Percentiles rank a stretch among this genome's conserved stretches.
These are phyloP conservation scores for Leptodirus hochenwartii DNA, from an alignment of 2,888 invertebrate genomes.

Conservation along the genomic window DNA sequence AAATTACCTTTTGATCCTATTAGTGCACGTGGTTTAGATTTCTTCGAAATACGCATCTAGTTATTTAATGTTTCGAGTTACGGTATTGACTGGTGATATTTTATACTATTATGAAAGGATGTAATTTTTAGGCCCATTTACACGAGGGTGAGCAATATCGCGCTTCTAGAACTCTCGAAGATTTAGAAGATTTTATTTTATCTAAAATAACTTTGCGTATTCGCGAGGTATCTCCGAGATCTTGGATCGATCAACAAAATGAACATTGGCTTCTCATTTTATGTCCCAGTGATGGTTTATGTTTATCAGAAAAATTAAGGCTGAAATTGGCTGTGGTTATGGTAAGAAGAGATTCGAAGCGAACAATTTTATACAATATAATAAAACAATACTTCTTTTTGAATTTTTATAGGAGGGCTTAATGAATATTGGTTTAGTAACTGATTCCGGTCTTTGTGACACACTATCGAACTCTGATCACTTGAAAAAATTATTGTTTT, in stretches of 20 bases:
- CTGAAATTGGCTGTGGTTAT: conserved; percentile 55
- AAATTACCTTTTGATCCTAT: too few relatives aligned
- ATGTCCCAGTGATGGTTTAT: conserved; percentile 34
- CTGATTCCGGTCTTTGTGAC: conserved; percentile 27
- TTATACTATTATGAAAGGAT: conserved; percentile 1
- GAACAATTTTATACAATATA: too few relatives aligned
- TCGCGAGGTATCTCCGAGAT: conserved; percentile 23
- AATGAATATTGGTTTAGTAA: conserved; percentile 31
- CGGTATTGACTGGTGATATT: too few relatives aligned
- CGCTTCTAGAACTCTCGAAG: conserved; percentile 38
- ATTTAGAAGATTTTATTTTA: conserved; percentile 43
- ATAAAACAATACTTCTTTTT: conserved; percentile 6
- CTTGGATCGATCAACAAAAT: conserved; percentile 22
- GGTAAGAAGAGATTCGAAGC: too few relatives aligned
- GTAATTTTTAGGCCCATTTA: conserved; percentile 29
- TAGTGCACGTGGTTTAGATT: too few relatives aligned
- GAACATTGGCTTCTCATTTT: conserved; percentile 37
- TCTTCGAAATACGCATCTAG: too few relatives aligned
- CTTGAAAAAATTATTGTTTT: conserved; percentile 21
- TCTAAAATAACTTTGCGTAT: conserved; percentile 31
- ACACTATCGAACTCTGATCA: conserved; percentile 24
- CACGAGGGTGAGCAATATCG: conserved; percentile 38
- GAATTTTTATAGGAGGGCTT: conserved; percentile 25
- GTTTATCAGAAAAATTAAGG: conserved; percentile 36
- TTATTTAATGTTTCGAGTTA: too few relatives aligned